Evolutionary conservation across 2,797 vertebrate genomes (phyloP).

Genomic region (Phylloscopus collybita): DNA sequence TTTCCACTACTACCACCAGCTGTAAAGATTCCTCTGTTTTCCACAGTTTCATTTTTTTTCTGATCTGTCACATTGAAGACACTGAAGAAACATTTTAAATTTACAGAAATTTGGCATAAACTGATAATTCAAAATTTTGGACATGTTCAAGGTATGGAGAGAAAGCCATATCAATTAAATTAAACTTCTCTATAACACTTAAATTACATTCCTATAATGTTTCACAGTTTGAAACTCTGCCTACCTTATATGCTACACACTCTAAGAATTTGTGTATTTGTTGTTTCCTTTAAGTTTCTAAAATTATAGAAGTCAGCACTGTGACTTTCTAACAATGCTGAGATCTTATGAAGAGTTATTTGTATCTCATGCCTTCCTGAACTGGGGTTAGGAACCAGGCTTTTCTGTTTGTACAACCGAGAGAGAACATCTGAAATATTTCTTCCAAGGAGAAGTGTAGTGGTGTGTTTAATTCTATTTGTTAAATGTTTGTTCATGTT

Average conservation of each 20-base stretch:
- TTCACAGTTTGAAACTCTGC: neutral
- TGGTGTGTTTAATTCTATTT: no score
- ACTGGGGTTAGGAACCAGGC: neutral
- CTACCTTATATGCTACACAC: neutral
- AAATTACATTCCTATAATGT: neutral
- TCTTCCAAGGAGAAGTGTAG: neutral
- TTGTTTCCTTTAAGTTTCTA: neutral
- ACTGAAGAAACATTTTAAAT: neutral
- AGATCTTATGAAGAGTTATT: neutral
- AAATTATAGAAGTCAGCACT: neutral
- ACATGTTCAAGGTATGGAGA: neutral
- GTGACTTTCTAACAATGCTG: neutral
- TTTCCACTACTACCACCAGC: neutral
- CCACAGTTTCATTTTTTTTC: neutral
- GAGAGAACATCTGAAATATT: neutral
- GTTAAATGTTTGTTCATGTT: no score
- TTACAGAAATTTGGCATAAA: neutral
- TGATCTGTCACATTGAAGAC: neutral
- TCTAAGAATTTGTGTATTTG: neutral
- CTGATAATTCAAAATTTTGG: neutral
- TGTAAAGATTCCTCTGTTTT: neutral
- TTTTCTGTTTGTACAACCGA: neutral
- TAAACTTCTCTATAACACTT: neutral
- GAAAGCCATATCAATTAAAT: neutral
- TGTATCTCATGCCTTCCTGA: neutral